phyloP scores from a whole-genome alignment of 2,113 vertebrate species.

The Eolophus roseicapilla region DNA sequence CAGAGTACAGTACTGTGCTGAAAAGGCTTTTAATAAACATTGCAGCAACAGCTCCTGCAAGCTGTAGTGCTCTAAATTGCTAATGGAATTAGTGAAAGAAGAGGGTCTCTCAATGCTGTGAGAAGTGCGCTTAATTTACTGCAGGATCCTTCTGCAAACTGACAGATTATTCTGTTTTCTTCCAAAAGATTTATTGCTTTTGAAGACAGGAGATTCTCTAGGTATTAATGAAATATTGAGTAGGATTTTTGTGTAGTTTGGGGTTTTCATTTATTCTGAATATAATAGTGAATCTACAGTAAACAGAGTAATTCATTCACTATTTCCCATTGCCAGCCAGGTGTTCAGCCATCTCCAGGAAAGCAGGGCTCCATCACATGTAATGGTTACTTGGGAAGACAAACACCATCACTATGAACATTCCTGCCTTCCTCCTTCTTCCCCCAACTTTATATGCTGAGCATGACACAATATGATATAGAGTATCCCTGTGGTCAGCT shows the following conservation, averaged over 20 bases:
- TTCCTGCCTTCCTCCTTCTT: neutral
- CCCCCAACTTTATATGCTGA: neutral
- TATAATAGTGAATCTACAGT: neutral
- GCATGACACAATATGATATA: too few species aligned
- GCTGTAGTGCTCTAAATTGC: neutral
- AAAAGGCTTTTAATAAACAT: neutral
- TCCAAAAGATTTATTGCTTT: neutral
- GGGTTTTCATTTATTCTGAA: neutral
- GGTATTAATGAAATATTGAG: constrained; percentile 23
- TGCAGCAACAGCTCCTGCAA: neutral
- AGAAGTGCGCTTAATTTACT: neutral
- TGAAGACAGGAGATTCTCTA: neutral
- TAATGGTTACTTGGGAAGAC: neutral
- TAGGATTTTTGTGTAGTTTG: neutral
- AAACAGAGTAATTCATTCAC: neutral
- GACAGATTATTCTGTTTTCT: neutral
- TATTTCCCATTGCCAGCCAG: neutral
- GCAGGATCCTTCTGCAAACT: neutral
- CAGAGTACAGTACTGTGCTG: neutral
- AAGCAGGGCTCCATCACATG: rapidly evolving
- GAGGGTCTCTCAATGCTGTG: neutral
- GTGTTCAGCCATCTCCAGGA: neutral
- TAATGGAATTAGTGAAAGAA: neutral
- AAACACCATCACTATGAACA: neutral
- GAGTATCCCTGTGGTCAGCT: neutral